Evolutionary conservation across 2,113 vertebrate genomes (phyloP), one percentile per base, ranked within the genome.

Genomic region (Gallinago undulata): DNA sequence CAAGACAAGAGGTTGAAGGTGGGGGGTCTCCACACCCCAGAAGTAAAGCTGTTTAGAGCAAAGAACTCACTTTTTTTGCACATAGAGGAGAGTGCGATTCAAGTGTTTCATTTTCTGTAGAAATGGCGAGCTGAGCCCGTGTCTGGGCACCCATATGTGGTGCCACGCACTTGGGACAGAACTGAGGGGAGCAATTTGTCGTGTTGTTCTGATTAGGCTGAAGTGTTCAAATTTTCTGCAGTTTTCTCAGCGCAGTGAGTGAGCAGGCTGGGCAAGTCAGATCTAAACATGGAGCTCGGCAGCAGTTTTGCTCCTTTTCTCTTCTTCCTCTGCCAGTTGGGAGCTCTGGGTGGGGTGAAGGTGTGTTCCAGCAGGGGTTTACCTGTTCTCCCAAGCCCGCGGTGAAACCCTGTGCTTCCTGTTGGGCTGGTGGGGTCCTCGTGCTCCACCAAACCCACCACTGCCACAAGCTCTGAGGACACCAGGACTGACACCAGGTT

Each of bases 221-320:
- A 88, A 50, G 68, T 43, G 51, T 41, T 63, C 13, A 30, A 5
- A 59, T 84, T 76, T 77, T 39, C 73, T 60, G 25, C 13, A 1
- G 13, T 51, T 80, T 85, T 72, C 56, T 68, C 48, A 39, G 18
- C 0, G 0, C 4, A 1, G 19, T 68, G 39, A 45, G 48, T 1
- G 6, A 75, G 69, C 33, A 25, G 3, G 13, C 8, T 68, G 48
- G 17, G 24, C 45, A 69, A 84, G 72, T 89, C 48, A 55, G 39
- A 12, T 13, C 30, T 33, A 55, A 85, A 74, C 1, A 13, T 15
- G 60, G 59, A 83, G 14, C 19, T 74, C 0, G 0, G 18, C 25
- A 81, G 45, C 8, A 37, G 35, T 77, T 84, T 74, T 57, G 19
- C 23, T 56, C 14, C 66, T 66, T 62, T 31, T 45, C 22, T 80